Evolutionary conservation across 2,888 invertebrate species (phyloP).

Genomic region (Drosophila robusta): DNA sequence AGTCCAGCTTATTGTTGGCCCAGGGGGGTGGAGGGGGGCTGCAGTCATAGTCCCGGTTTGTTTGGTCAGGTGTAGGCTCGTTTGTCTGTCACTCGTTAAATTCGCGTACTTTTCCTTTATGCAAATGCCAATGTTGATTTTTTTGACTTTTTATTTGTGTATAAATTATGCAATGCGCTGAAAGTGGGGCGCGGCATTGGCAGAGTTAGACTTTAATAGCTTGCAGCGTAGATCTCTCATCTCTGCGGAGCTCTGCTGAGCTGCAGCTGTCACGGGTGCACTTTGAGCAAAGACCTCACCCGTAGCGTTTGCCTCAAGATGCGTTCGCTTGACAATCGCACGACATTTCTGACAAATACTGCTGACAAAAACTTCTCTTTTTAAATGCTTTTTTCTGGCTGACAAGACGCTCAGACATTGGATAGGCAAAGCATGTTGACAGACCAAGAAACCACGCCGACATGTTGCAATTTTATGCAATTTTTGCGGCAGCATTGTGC

Average conservation of each 20-base stretch:
- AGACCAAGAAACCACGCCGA: conserved; percentile 54
- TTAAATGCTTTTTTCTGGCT: conserved; percentile 25
- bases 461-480: conserved; percentile 72
- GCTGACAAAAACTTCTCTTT: conserved; percentile 63
- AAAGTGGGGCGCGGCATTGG: conserved; percentile 43
- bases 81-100: conserved; percentile 70
- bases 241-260: conserved; percentile 11
- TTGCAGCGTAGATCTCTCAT: conserved; percentile 12
- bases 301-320: conserved; percentile 33
- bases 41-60: conserved; percentile 37
- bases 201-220: conserved; percentile 30
- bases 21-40: neutral
- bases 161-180: conserved; percentile 36
- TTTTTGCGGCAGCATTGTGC: conserved; percentile 51
- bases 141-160: conserved; percentile 33
- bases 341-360: conserved; percentile 75
- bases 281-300: conserved; percentile 52
- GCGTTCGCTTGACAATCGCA: conserved; percentile 66
- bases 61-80: conserved; percentile 75
- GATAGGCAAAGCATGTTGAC: conserved; percentile 68
- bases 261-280: conserved; percentile 27
- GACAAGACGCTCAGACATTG: conserved; percentile 50
- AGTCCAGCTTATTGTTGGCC: neutral
- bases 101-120: conserved; percentile 71
- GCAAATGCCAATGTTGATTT: conserved; percentile 55